Conservation (phyloP, 1,140 invertebrate genomes). For the Drosophila grimshawi region DNA sequence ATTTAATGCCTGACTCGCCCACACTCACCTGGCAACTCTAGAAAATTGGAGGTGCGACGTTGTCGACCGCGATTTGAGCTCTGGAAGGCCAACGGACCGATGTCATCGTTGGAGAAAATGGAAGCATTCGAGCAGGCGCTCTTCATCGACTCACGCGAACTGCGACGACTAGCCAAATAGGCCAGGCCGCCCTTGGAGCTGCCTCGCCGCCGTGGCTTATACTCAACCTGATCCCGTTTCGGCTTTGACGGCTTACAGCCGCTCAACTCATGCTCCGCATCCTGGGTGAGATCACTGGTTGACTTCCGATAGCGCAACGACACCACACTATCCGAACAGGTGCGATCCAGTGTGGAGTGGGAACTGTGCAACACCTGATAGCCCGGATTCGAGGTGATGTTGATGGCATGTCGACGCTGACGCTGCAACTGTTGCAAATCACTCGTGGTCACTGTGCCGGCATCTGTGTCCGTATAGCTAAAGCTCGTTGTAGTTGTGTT, state of each 20-base stretch:
- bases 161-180: conserved; percentile 90
- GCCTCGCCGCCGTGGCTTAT: conserved; percentile 76
- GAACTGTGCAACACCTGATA: conserved; percentile 83
- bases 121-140: conserved; percentile 88
- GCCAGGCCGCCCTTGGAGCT: conserved; percentile 88
- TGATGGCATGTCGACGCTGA: conserved; percentile 81
- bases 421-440: conserved; percentile 34
- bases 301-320: conserved; percentile 87
- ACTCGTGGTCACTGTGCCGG: conserved; percentile 13
- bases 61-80: conserved; percentile 90
- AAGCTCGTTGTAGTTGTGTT: conserved; percentile 81
- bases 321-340: conserved; percentile 81
- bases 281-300: conserved; percentile 90
- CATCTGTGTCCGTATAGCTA: conserved; percentile 72
- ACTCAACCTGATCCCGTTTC: conserved; percentile 51
- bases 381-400: conserved; percentile 84
- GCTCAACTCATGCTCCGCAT: conserved; percentile 69
- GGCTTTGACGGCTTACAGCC: conserved; percentile 63
- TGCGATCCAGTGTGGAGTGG: conserved; percentile 82
- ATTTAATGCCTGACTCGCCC: not conserved
- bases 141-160: conserved; percentile 88
- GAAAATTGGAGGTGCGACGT: conserved; percentile 92
- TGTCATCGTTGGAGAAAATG: conserved; percentile 88
- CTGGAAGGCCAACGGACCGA: conserved; percentile 90
- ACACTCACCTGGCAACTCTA: conserved; percentile 91